Evolutionary conservation across 92 coral and sea anemone species (phyloP), one percentile per base, ranked within the genome.

Genomic region (Zoanthus sociatus): DNA sequence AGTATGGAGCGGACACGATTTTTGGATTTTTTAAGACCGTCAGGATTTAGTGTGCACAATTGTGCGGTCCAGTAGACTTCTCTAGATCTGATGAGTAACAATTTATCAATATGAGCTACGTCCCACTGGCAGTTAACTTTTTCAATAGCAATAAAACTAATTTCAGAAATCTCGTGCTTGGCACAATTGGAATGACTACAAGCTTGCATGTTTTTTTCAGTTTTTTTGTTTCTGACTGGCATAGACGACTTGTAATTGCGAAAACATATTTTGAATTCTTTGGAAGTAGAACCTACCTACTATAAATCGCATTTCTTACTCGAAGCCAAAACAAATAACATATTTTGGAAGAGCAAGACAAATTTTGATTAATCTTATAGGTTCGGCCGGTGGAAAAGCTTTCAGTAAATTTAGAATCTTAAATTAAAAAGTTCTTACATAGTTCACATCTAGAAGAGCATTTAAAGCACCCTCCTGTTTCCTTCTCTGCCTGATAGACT

Each of bases 401-500:
- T 85, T 74, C 26, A 26, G 26, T 31, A 70, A 85, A 74, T 74
- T 85, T 85, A 15, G 74, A 74, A 33, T 31, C 42, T 37, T 37
- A 72, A 73, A 73, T 10, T 50, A 48, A 31, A 17, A 54, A 73
- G 1, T 56, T 85, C 46, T 85, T 85, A 73, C 88, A 73, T 7
- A 85, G 4, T n/a, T 73, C 82, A 55, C 72, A 73, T n/a, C 37
- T 58, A 0, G 46, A 37, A 26, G 31, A 30, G 9, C 44, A 85
- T 83, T 83, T 83, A 26, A 72, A 71, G 50, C 87, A 83, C 53
- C 78, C 45, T 13, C 18, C 72, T 7, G 32, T 67, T 20, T 67
- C 32, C 37, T 26, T 67, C 13, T 18, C 10, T 67, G 32, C 33
- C 13, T 67, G 32, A 18, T 26, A 20, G 3, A 7, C 18, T 51